A percentile compares a stretch with the other conserved stretches of the same genome.
Conservation (phyloP, 2,888 invertebrate species). For the Sarcophaga caerulescens region DNA sequence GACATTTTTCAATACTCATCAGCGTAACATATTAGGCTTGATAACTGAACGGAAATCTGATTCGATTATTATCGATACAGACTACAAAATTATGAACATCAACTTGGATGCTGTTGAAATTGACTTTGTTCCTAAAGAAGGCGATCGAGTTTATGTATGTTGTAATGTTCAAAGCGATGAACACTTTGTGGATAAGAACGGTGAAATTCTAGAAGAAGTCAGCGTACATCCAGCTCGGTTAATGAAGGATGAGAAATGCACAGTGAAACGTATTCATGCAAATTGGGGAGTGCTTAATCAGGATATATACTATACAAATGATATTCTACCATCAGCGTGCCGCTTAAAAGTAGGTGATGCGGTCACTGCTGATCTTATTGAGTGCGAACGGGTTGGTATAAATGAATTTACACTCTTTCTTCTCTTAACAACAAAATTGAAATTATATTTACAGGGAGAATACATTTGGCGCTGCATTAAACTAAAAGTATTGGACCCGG, state of each 20-base stretch:
- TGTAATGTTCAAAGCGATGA: constrained; percentile 85
- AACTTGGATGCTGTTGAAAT: constrained; percentile 84
- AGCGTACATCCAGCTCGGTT: constrained; percentile 84
- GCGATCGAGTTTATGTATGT: constrained; percentile 86
- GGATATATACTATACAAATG: constrained; percentile 84
- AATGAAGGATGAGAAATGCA: constrained; percentile 82
- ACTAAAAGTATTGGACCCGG: constrained; percentile 71
- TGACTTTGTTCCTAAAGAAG: constrained; percentile 86
- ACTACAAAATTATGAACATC: constrained; percentile 82
- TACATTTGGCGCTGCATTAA: constrained; percentile 76
- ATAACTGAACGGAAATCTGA: constrained; percentile 72
- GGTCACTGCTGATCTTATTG: constrained; percentile 86
- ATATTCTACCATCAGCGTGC: constrained; percentile 82
- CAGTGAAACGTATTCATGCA: constrained; percentile 79
- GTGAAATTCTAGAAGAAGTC: constrained; percentile 84
- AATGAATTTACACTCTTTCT: neutral
- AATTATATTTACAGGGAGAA: constrained; percentile 76
- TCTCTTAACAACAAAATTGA: neutral
- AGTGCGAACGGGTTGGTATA: constrained; percentile 83
- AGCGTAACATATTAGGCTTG: constrained; percentile 75
- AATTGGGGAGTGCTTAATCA: constrained; percentile 84
- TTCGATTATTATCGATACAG: constrained; percentile 80
- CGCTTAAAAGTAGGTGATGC: constrained; percentile 84
- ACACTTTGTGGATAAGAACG: constrained; percentile 81
- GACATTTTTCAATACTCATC: constrained; percentile 75